A percentile compares a stretch with the other conserved stretches of the same genome.
Evolutionary conservation across 1,140 invertebrate species (phyloP).

Genomic region (Apis cerana): DNA sequence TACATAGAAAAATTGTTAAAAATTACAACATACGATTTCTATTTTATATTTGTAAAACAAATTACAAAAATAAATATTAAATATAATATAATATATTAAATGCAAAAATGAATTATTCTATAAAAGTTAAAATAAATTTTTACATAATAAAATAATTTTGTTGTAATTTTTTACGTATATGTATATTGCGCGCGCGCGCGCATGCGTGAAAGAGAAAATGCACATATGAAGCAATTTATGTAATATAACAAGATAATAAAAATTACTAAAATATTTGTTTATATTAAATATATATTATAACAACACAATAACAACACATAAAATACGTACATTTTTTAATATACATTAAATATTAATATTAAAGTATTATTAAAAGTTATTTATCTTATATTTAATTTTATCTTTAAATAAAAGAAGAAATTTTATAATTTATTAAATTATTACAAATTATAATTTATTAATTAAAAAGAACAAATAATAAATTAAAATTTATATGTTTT

Average conservation of each 20-base stretch:
- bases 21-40: slow-evolving; percentile 2
- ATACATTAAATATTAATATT: not conserved
- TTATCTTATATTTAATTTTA: not conserved
- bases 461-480: not conserved
- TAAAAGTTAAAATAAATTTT: not conserved
- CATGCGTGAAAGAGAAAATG: no score
- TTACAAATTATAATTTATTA: no score
- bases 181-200: not conserved
- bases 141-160: not conserved
- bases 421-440: no score
- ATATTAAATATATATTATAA: not conserved
- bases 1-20: slow-evolving; percentile 12
- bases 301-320: slow-evolving; percentile 23
- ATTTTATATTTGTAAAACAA: slow-evolving; percentile 9
- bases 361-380: not conserved
- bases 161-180: not conserved
- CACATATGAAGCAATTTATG: slow-evolving; percentile 3
- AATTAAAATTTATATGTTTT: no score
- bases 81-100: no score
- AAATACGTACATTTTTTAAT: slow-evolving; percentile 8
- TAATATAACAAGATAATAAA: slow-evolving; percentile 29
- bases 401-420: not conserved
- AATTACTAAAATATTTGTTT: slow-evolving; percentile 5
- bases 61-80: not conserved
- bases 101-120: not conserved